These are phyloP conservation scores for Dipodomys merriami DNA, from an alignment of 2,113 vertebrate species.

Conservation along the genomic window DNA sequence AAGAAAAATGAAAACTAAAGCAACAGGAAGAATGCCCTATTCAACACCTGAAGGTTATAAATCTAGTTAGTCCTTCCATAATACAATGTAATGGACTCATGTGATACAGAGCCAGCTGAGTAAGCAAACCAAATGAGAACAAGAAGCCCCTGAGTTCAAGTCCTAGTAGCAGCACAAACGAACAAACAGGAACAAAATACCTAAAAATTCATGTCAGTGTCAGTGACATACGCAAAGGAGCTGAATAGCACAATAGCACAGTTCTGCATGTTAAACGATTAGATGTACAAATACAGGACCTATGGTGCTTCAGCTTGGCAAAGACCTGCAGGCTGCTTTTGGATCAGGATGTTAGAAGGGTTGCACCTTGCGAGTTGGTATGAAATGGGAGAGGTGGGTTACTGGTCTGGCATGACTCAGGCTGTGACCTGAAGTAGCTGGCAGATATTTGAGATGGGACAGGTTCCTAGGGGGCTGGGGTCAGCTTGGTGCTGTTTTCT, in stretches of 20 bases:
- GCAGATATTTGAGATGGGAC: not conserved
- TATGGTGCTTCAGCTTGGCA: not conserved
- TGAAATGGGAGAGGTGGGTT: not conserved
- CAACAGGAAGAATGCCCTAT: rapidly evolving
- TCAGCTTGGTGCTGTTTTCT: not conserved
- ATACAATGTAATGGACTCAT: no score
- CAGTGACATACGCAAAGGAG: not conserved
- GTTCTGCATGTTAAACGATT: not conserved
- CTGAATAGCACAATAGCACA: not conserved
- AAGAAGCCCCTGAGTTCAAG: no score
- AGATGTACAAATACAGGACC: not conserved
- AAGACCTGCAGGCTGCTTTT: not conserved
- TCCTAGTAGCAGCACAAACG: no score
- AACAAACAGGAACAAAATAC: not conserved
- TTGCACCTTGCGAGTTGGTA: not conserved
- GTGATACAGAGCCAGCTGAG: no score
- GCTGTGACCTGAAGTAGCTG: no score
- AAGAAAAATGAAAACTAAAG: not conserved
- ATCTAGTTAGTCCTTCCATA: not conserved
- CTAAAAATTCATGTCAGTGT: not conserved
- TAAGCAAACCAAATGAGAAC: no score
- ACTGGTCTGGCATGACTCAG: not conserved
- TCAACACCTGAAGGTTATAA: not conserved
- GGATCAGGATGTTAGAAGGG: not conserved
- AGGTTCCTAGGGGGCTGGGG: not conserved